Base-by-base conservation (phyloP, 23 tunicate genomes). In the Phallusia fumigata region DNA sequence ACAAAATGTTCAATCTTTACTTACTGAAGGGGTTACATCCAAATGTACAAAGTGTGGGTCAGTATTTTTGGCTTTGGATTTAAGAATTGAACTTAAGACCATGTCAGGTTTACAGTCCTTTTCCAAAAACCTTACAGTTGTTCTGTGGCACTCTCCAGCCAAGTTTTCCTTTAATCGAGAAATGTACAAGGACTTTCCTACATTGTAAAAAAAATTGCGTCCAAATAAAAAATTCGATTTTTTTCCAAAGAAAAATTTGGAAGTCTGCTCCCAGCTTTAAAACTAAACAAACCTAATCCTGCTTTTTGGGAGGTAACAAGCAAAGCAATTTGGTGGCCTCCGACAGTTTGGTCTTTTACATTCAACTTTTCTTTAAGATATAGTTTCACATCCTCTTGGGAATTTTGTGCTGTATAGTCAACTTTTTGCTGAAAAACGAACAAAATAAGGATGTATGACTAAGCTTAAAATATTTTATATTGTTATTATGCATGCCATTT, bases 111-210 rank as follows among this genome's bases (percentile, higher is more conserved):
- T 32, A 5, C 82, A 36, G 11, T 53, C 30, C 82, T 75, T 81
- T 33, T 87, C 64, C 81, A 87, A 80, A 45, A 88, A 83, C n/a
- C 91, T 45, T 8, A 87, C 53, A 16, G 82, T 83, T 26, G 86
- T 35, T 15, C 10, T 32, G 28, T 77, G 82, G 75, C 80, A 83
- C 21, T 36, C 75, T 5, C 36, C 15, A n/a, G 65, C 72, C 33
- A 75, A 18, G 6, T 35, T 82, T 28, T 64, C 80, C 36, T 47
- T 79, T 2, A 79, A 34, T 26, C 94, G 84, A 19, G 52, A 30
- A 16, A 89, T 89, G 76, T 84, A 80, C 40, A 89, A 76, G 13
- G 94, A 89, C 64, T 89, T 89, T 24, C 94, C 94, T 89, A 76
- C 34, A 65, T 18, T 21, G 18, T 6, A 1, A 21, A 58, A 58